Evolutionary conservation across 1,140 invertebrate genomes (phyloP), one percentile per base, ranked within the genome.

Genomic region (Formica selysi): DNA sequence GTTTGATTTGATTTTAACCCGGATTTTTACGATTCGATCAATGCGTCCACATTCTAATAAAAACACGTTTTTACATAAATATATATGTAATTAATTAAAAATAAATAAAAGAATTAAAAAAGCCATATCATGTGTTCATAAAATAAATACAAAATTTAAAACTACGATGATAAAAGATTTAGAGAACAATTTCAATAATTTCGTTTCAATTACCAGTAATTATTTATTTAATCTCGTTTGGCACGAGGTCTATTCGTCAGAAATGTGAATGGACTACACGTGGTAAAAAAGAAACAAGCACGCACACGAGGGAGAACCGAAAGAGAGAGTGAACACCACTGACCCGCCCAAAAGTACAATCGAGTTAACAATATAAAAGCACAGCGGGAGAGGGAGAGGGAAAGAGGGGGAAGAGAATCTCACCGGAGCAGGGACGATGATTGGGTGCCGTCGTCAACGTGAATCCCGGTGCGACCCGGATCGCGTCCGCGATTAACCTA

Each of bases 381-480:
- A 6, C 8, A 62, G 26, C 13, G 62, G 4, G 16, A 32, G 16
- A 19, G 4, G 13, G 11, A 3, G 6, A 8, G 10, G 3, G 11
- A 13, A n/a, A 3, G 38, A 4, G n/a, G 7, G 22, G 13, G 29
- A 16, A 22, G 26, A 61, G 59, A 54, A 13, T 76, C 54, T 76
- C 36, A 76, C 73, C 73, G 54, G 36, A 48, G 38, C 48, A 22
- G 16, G 48, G 3, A 11, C 41, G 44, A 71, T 16, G 71, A 57
- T 38, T 16, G 22, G 11, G 36, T 13, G 11, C 19, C 44, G 16
- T 22, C 54, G 54, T 41, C 54, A 36, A 26, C 54, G 32, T 16
- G 54, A 59, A 3, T 76, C 7, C 36, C 54, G 7, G 32, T 26
- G n/a, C 36, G 36, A 61, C 4, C 41, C n/a, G 41, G 19, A n/a